Base-by-base conservation (phyloP, 2,888 invertebrate species). In the Scelioninae gen. 1 region DNA sequence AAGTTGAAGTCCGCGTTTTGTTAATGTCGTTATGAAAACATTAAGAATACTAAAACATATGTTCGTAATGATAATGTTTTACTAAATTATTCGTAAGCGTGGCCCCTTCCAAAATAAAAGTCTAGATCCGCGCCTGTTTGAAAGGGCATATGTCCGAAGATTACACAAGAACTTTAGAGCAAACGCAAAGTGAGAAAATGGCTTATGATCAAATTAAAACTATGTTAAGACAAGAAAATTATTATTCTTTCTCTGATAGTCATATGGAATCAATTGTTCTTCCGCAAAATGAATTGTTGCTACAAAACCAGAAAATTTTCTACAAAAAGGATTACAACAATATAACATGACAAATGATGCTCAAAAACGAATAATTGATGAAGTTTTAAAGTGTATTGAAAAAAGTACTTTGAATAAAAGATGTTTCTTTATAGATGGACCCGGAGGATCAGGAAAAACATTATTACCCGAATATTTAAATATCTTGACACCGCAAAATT, bases 381-480 rank as follows among this genome's bases (percentile, higher is more conserved):
- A 38, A 38, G 38, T 38, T 38, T 38, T 38, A 11, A 5, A 38
- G 1, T 38, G 3, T 1, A 8, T 38, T 38, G 38, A 38, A 3
- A 1, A 5, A 38, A 38, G 5, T 5, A 5, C 8, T 1, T 8
- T 0, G 9, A 38, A 1, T 38, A 3, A 1, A 38, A 38, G 5
- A 38, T 38, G 38, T 38, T 38, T 38, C 5, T 38, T 38, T 38
- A 10, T 38, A 3, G 8, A 38, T 38, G 38, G 38, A 38, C 38
- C 11, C 5, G 38, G 38, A 11, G 38, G 38, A 3, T 38, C 38
- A 38, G 38, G 1, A 5, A 38, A 38, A 38, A 38, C 38, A 3
- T 38, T 38, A 3, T 38, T 38, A 38, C 38, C 11, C 5, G 38
- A 38, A 38, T 38, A 72, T 43, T 62, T 72, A 29, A 72, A 72